Base-by-base conservation (phyloP, 2,113 vertebrate species). In the Semicossyphus pulcher region DNA sequence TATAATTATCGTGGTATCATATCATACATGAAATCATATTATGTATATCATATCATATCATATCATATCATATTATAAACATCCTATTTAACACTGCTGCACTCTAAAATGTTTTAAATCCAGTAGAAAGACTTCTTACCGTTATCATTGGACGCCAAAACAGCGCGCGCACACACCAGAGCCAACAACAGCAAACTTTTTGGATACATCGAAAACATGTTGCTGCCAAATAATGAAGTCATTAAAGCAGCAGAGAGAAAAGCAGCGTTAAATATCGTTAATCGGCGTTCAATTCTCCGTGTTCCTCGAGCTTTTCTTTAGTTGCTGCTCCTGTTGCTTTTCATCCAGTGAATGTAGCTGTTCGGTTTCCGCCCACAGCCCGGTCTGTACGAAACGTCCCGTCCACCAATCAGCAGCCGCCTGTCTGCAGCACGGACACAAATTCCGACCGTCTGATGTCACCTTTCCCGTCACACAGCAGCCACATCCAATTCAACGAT, bases 361-460 rank as follows among this genome's bases (percentile, higher is more conserved):
- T 36, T 36, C 34, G 2, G 29, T 26, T 8, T 71, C 64, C n/a
- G 44, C 37, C 69, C 67, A 11, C 29, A 10, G 28, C n/a, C 62
- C 68, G n/a, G 31, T 7, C 16, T 28, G 63, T 20, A 64, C 52
- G 9, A 21, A 9, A 39, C 12, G 2, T 4, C 12, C 21, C 4
- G 7, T 57, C 58, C 39, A n/a, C 70, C 78, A 64, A 73, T 60
- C 67, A 73, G 4, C 49, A 1, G 20, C 36, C n/a, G 44, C 0
- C 29, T 10, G 14, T 18, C 36, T 14, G 39, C 39, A 41, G 16
- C 12, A 0, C 31, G 3, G 12, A 3, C 9, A 20, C 0, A 52
- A 11, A 80, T 81, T 80, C 80, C 66, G 54, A 1, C 21, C 3
- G 10, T 1, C 4, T 87, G 78, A 82, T 7, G 69, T 87, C 74